Evolutionary conservation across 1,140 invertebrate genomes (phyloP).

Genomic region (Microplitis mediator): DNA sequence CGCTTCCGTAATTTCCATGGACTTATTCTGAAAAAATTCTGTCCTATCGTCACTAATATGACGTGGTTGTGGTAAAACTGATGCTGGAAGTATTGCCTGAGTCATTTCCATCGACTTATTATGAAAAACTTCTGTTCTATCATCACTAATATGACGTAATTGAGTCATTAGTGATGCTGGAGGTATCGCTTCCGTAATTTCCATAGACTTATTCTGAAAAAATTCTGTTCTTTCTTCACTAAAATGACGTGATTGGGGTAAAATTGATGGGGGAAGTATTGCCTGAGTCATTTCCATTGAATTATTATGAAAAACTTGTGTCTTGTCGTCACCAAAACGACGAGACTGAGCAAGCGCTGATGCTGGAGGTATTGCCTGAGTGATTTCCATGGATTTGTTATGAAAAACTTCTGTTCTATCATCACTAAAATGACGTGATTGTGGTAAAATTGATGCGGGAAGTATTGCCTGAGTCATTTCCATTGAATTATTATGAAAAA

Average conservation of each 20-base stretch:
- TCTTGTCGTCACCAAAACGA: background rate
- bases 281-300: constrained; percentile 21
- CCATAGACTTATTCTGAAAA: constrained; percentile 21
- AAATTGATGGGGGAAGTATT: background rate
- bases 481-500: constrained; percentile 14
- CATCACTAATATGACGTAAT: background rate
- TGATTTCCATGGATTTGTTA: constrained; percentile 27
- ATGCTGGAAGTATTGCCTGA: background rate
- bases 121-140: constrained; percentile 12
- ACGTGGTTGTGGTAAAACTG: too few relatives aligned
- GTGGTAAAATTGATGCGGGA: background rate
- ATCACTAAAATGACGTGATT: background rate
- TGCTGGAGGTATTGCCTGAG: background rate
- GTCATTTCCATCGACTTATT: constrained; percentile 20
- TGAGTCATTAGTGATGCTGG: background rate
- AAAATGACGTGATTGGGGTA: background rate
- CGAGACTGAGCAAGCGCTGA: too few relatives aligned
- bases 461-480: constrained; percentile 20
- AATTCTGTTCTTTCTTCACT: background rate
- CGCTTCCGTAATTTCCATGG: constrained; percentile 28
- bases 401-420: background rate
- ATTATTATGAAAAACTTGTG: constrained; percentile 5
- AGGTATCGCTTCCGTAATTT: constrained; percentile 20
- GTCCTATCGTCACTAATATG: background rate
- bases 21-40: background rate